Evolutionary conservation across 2,113 vertebrate genomes (phyloP).

Genomic region (Chaetops frenatus): DNA sequence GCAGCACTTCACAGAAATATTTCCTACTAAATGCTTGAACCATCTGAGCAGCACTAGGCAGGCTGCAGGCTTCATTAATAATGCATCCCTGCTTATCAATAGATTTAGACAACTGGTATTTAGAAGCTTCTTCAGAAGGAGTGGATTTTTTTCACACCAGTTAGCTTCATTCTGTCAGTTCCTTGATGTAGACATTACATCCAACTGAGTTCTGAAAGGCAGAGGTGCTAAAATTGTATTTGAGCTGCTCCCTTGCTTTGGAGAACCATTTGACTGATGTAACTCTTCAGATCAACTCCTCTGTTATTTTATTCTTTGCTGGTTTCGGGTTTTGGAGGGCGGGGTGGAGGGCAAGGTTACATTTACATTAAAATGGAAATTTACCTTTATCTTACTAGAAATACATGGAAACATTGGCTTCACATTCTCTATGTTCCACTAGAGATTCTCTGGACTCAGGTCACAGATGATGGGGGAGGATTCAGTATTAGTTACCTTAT

Average conservation of each 20-base stretch:
- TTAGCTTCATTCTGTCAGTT: constrained; percentile 78
- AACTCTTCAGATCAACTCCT: constrained; percentile 27
- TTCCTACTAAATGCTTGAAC: constrained; percentile 77
- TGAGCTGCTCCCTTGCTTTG: constrained; percentile 55
- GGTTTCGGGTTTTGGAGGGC: background rate
- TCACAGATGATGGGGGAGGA: background rate
- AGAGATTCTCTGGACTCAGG: background rate
- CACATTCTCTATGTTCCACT: background rate
- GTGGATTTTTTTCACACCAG: constrained; percentile 66
- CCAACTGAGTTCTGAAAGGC: constrained; percentile 72
- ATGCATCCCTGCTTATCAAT: constrained; percentile 85
- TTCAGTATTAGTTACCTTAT: background rate
- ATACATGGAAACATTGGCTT: background rate
- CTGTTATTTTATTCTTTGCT: background rate
- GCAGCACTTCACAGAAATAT: constrained; percentile 76
- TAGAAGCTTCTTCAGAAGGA: constrained; percentile 79
- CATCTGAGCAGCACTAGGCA: constrained; percentile 80
- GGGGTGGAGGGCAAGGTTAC: background rate
- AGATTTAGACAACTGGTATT: constrained; percentile 85
- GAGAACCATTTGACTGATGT: constrained; percentile 34
- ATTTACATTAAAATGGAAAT: background rate
- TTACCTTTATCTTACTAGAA: constrained; percentile 1
- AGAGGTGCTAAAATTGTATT: constrained; percentile 66
- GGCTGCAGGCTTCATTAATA: constrained; percentile 82
- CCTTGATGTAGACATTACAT: constrained; percentile 80